Conservation (phyloP, 1,140 invertebrate genomes). For the Tribolium castaneum region DNA sequence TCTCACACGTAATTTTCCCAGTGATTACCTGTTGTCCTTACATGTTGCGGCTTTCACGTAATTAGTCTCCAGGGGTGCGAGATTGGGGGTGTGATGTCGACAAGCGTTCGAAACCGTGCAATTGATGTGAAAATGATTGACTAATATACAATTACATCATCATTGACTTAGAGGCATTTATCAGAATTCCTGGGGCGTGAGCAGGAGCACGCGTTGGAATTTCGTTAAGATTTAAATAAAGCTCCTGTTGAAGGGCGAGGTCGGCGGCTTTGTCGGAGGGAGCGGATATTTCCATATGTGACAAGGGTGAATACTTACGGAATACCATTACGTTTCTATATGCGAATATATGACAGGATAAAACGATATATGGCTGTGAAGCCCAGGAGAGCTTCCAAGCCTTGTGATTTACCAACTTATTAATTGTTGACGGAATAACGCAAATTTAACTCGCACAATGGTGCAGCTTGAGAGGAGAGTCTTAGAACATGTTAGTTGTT, state of each 20-base stretch:
- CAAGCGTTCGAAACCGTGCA: conserved; percentile 10
- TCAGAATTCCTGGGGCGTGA: conserved; percentile 41
- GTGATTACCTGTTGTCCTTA: background rate
- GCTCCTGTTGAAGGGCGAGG: conserved; percentile 47
- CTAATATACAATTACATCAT: conserved; percentile 41
- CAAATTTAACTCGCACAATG: conserved; percentile 54
- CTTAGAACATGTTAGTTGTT: conserved; percentile 47
- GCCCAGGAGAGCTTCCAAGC: background rate
- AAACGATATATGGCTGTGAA: conserved; percentile 25
- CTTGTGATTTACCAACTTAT: conserved; percentile 21
- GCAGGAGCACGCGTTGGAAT: conserved; percentile 49
- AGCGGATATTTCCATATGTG: conserved; percentile 57
- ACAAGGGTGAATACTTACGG: conserved; percentile 58
- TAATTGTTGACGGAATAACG: conserved; percentile 37
- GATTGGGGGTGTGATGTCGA: conserved; percentile 29
- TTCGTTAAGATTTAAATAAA: conserved; percentile 59
- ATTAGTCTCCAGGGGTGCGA: background rate
- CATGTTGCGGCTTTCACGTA: conserved; percentile 4
- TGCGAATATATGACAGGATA: conserved; percentile 37
- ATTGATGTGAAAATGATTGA: conserved; percentile 38
- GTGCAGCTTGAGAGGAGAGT: conserved; percentile 41
- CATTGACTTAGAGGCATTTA: conserved; percentile 42
- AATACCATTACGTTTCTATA: conserved; percentile 52
- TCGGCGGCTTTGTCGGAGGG: conserved; percentile 54
- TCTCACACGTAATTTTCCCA: background rate